Conservation (phyloP, 2,797 vertebrate species). For the Leptoclinus maculatus region DNA sequence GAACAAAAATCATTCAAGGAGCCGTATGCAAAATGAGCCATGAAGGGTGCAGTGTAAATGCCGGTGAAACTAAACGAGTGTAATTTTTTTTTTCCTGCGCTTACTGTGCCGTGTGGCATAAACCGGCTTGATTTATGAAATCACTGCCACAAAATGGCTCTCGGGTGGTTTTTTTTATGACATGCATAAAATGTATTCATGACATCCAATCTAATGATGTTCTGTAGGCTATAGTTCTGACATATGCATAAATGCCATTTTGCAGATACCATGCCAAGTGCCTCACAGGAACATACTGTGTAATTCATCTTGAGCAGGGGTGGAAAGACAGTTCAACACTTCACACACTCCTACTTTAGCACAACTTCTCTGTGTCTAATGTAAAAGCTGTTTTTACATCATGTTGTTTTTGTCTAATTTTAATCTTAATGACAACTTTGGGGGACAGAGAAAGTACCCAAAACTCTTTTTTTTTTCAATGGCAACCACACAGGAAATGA, state of each 20-base stretch:
- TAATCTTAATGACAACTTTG: not conserved
- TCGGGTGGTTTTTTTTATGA: constrained; percentile 36
- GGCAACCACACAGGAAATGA: constrained; percentile 67
- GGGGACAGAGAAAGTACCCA: constrained; percentile 43
- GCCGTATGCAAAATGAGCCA: constrained; percentile 42
- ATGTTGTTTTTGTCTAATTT: not conserved
- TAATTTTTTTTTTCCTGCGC: constrained; percentile 13
- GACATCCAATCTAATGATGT: constrained; percentile 18
- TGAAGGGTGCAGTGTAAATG: constrained; percentile 34
- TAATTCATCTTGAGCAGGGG: not conserved
- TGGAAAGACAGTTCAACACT: not conserved
- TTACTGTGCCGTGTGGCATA: not conserved
- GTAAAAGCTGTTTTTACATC: not conserved
- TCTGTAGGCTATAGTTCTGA: constrained; percentile 32
- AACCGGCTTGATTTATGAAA: constrained; percentile 21
- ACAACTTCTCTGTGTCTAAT: not conserved
- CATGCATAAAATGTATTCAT: constrained; percentile 36
- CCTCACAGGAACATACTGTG: not conserved
- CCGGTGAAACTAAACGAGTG: constrained; percentile 21
- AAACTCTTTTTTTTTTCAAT: constrained; percentile 14
- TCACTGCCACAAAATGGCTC: constrained; percentile 4
- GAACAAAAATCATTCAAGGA: constrained; percentile 39
- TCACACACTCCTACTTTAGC: not conserved
- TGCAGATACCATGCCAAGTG: not conserved
- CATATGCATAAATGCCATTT: constrained; percentile 7